Percentiles rank a stretch among this genome's conserved stretches.
Conservation (phyloP, 2,113 vertebrate species). For the Balaeniceps rex region DNA sequence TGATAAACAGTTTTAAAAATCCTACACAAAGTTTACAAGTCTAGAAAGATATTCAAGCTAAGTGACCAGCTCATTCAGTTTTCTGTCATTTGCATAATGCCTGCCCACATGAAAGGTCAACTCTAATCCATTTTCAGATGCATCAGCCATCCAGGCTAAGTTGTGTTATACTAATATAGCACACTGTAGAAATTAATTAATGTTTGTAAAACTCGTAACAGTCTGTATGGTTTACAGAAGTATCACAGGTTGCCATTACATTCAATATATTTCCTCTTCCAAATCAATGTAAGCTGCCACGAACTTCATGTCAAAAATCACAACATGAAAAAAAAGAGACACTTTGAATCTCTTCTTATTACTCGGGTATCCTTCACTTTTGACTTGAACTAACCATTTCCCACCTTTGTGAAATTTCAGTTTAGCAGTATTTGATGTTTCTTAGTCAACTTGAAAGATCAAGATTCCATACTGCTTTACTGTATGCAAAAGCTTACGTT, state of each 20-base stretch:
- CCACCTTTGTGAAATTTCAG: not conserved
- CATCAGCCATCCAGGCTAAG: not conserved
- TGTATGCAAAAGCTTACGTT: not conserved
- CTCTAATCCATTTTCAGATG: not conserved
- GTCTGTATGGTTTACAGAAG: not conserved
- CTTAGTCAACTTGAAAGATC: not conserved
- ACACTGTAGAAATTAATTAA: not conserved
- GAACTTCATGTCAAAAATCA: not conserved
- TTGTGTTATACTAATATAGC: not conserved
- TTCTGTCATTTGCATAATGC: not conserved
- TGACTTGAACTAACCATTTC: not conserved
- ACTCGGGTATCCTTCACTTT: not conserved
- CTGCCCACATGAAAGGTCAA: not conserved
- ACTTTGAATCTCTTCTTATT: not conserved
- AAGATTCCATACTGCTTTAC: not conserved
- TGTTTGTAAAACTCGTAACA: not conserved
- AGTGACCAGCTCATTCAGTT: not conserved
- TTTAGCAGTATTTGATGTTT: not conserved
- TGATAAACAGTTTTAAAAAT: not conserved
- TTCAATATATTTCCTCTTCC: not conserved
- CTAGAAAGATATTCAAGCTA: not conserved
- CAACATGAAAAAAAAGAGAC: not conserved
- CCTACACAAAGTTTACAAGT: not conserved
- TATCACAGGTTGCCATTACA: not conserved
- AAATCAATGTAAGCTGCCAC: not conserved